Evolutionary conservation across 2,888 invertebrate genomes (phyloP).

Genomic region (Encarsia formosa): DNA sequence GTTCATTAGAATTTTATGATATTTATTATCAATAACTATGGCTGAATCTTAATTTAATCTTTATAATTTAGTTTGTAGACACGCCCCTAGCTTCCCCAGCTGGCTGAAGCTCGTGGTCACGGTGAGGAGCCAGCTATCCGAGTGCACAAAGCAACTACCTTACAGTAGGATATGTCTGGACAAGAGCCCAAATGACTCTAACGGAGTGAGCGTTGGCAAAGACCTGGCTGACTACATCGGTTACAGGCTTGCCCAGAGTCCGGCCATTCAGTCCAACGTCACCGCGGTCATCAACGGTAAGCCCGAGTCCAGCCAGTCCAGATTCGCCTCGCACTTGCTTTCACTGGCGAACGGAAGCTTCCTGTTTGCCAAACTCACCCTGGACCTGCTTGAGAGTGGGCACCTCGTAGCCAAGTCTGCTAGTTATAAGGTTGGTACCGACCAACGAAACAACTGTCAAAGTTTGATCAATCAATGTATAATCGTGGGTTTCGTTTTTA

Average conservation of each 20-base stretch:
- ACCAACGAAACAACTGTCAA: neutral
- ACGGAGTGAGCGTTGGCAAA: slow-evolving; percentile 65
- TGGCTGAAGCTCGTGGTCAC: slow-evolving; percentile 91
- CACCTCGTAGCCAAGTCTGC: slow-evolving; percentile 90
- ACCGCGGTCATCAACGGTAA: slow-evolving; percentile 64
- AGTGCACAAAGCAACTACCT: slow-evolving; percentile 77
- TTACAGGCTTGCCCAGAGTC: slow-evolving; percentile 73
- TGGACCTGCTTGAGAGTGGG: slow-evolving; percentile 88
- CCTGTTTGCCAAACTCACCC: slow-evolving; percentile 83
- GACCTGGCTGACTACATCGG: slow-evolving; percentile 86
- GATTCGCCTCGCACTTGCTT: slow-evolving; percentile 82
- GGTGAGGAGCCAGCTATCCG: slow-evolving; percentile 77
- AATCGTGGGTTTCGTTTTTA: slow-evolving; percentile 26
- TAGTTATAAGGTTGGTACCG: slow-evolving; percentile 71
- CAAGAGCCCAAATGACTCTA: slow-evolving; percentile 57
- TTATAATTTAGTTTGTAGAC: no score
- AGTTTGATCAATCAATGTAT: neutral
- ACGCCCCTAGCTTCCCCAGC: slow-evolving; percentile 72
- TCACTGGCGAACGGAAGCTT: slow-evolving; percentile 84
- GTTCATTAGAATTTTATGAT: no score
- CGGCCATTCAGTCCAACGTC: slow-evolving; percentile 80
- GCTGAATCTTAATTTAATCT: no score
- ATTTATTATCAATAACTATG: no score
- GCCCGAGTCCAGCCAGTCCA: slow-evolving; percentile 61
- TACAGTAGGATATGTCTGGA: slow-evolving; percentile 76